These are phyloP conservation scores for Drosophila ustulata DNA, from an alignment of 2,888 invertebrate genomes.

Conservation along the genomic window DNA sequence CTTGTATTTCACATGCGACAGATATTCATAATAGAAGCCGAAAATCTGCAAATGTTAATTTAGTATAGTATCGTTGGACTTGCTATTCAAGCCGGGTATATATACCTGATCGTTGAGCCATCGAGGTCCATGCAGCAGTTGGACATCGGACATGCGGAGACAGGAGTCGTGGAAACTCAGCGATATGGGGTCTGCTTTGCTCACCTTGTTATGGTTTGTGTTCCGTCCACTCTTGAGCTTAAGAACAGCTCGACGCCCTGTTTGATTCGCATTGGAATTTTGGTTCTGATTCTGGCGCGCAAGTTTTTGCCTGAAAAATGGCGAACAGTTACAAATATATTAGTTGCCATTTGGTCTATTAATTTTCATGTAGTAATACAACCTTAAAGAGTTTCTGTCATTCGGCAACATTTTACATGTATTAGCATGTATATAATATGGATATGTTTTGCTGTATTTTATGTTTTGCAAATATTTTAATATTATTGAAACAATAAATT, in stretches of 20 bases:
- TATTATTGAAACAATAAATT: slow-evolving; percentile 8
- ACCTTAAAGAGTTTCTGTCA: slow-evolving; percentile 66
- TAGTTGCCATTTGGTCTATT: neutral
- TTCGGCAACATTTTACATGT: slow-evolving; percentile 1
- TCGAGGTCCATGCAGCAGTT: slow-evolving; percentile 90
- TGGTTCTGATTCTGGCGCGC: slow-evolving; percentile 61
- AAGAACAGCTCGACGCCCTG: slow-evolving; percentile 39
- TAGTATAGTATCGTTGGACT: neutral
- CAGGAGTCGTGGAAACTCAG: slow-evolving; percentile 88
- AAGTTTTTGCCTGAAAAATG: slow-evolving; percentile 50
- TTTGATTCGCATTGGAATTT: slow-evolving; percentile 62
- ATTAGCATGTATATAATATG: neutral
- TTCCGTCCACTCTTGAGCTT: slow-evolving; percentile 69
- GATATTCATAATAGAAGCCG: slow-evolving; percentile 96
- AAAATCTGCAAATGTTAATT: slow-evolving; percentile 85
- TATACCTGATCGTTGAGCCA: slow-evolving; percentile 94
- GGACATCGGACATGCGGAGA: slow-evolving; percentile 92
- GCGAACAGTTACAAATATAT: slow-evolving; percentile 2
- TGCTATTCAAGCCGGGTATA: neutral
- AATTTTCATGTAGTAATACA: slow-evolving; percentile 1
- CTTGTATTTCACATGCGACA: slow-evolving; percentile 89
- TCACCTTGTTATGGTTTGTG: slow-evolving; percentile 61
- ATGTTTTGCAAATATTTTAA: neutral
- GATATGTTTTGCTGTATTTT: neutral
- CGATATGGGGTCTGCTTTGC: slow-evolving; percentile 86